Conservation (phyloP, 2,113 vertebrate species). For the Platanista minor region DNA sequence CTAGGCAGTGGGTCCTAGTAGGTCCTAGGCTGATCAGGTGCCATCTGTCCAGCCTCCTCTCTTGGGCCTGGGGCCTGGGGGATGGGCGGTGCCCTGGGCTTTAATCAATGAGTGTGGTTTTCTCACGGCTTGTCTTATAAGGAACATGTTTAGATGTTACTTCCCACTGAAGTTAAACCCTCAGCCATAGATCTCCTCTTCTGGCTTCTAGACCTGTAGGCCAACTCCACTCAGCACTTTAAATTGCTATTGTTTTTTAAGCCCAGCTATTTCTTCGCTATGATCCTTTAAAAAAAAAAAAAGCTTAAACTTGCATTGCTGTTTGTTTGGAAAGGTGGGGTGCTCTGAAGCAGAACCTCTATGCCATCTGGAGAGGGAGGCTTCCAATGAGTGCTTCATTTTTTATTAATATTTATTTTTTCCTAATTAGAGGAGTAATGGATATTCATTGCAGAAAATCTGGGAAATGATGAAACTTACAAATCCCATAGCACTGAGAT, state of each 20-base stretch:
- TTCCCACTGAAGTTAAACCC: background rate
- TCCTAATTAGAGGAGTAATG: conserved; percentile 8
- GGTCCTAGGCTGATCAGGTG: background rate
- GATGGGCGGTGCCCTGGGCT: background rate
- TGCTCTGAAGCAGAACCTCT: background rate
- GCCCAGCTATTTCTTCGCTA: background rate
- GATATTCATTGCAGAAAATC: background rate
- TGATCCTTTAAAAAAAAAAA: background rate
- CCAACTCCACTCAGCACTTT: background rate
- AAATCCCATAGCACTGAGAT: conserved; percentile 4
- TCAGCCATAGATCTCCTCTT: background rate
- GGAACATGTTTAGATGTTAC: background rate
- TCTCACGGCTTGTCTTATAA: background rate
- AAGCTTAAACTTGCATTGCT: background rate
- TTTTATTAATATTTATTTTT: conserved; percentile 43
- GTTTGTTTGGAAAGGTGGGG: background rate
- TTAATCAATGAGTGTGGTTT: background rate
- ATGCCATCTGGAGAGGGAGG: background rate
- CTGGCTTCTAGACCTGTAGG: background rate
- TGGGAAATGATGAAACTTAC: background rate
- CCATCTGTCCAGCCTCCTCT: background rate
- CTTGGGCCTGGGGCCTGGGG: no score
- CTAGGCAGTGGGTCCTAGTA: background rate
- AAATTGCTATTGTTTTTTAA: background rate
- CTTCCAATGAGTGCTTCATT: background rate